These are phyloP conservation scores for Leptinotarsa haldemani DNA, from an alignment of 2,888 invertebrate genomes.

Conservation along the genomic window DNA sequence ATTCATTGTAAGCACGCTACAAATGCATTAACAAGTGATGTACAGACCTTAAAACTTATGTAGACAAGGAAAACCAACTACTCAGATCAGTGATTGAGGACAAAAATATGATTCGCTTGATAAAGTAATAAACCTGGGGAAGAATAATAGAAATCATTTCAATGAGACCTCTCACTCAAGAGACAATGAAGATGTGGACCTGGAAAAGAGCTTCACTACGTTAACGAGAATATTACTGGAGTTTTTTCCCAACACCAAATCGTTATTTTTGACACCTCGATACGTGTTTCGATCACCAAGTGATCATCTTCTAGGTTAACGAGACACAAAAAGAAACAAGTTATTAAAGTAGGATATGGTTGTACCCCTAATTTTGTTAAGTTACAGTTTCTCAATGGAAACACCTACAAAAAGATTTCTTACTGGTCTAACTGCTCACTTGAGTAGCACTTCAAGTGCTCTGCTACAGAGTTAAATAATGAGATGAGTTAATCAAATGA, in stretches of 20 bases:
- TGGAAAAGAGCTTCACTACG: background rate
- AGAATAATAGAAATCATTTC: too few relatives aligned
- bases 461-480: background rate
- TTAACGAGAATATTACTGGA: too few relatives aligned
- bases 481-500: background rate
- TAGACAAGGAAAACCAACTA: too few relatives aligned
- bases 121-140: background rate
- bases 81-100: too few relatives aligned
- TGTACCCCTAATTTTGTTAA: slow-evolving; percentile 2
- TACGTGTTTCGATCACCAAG: too few relatives aligned
- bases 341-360: background rate
- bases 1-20: background rate
- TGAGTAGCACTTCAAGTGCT: background rate
- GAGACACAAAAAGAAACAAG: background rate
- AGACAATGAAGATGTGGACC: background rate
- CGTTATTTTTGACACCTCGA: too few relatives aligned
- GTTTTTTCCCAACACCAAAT: too few relatives aligned
- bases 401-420: background rate
- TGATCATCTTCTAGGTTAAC: too few relatives aligned
- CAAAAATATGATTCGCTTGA: too few relatives aligned
- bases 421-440: background rate
- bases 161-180: background rate
- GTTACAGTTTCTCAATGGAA: background rate
- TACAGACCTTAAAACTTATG: too few relatives aligned
- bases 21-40: slow-evolving; percentile 1